Evolutionary conservation across 2,113 vertebrate genomes (phyloP).

Genomic region (Scortum barcoo): DNA sequence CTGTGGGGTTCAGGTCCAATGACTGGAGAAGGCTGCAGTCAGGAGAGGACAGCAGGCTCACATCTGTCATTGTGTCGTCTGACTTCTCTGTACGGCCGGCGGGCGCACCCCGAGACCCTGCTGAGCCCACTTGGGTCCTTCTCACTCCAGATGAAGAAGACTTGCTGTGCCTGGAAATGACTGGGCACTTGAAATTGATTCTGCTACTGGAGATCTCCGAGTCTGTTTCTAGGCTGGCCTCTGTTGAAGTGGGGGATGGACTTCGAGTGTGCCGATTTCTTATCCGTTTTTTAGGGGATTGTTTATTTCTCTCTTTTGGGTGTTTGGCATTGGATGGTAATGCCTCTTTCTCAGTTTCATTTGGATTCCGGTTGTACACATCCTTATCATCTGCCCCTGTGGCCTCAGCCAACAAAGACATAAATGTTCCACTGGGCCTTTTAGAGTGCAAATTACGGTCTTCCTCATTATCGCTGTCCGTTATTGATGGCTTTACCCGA

Average conservation of each 20-base stretch:
- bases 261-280: conserved; percentile 75
- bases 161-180: conserved; percentile 42
- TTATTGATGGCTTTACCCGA: conserved; percentile 28
- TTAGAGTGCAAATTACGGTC: conserved; percentile 50
- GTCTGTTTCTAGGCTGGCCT: conserved; percentile 70
- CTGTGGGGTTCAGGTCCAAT: conserved; percentile 80
- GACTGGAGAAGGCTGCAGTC: conserved; percentile 89
- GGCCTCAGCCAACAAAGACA: conserved; percentile 78
- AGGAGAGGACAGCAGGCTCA: conserved; percentile 91
- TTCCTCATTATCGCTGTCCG: conserved; percentile 66
- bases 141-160: conserved; percentile 75
- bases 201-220: conserved; percentile 83
- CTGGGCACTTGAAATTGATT: conserved; percentile 75
- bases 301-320: conserved; percentile 77
- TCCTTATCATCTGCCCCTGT: conserved; percentile 72
- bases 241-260: conserved; percentile 79
- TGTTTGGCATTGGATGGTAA: conserved; percentile 46
- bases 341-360: conserved; percentile 86
- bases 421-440: conserved; percentile 63
- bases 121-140: conserved; percentile 66
- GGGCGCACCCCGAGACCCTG: conserved; percentile 61
- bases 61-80: conserved; percentile 91
- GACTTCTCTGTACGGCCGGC: conserved; percentile 80
- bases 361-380: conserved; percentile 84
- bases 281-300: conserved; percentile 76